Conservation (phyloP, 2,888 invertebrate species). For the Diaphora mendica region DNA sequence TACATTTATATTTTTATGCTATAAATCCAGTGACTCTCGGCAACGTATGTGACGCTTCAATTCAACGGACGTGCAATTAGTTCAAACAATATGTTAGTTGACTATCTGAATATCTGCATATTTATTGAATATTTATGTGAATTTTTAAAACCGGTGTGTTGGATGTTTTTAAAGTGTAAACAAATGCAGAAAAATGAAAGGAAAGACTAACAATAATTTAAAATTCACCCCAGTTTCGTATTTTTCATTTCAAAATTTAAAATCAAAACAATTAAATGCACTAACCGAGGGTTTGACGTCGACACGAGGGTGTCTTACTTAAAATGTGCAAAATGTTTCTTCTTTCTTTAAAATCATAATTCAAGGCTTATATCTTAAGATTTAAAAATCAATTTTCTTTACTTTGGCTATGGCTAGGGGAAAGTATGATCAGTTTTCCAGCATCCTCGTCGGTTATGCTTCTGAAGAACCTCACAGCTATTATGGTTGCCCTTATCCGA, state of each 20-base stretch:
- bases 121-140: slow-evolving; percentile 59
- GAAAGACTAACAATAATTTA: slow-evolving; percentile 50
- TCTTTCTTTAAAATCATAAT: slow-evolving; percentile 30
- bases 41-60: slow-evolving; percentile 57
- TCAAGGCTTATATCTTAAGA: slow-evolving; percentile 30
- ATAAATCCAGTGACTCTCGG: slow-evolving; percentile 58
- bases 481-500: slow-evolving; percentile 57
- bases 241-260: slow-evolving; percentile 72
- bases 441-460: slow-evolving; percentile 75
- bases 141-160: slow-evolving; percentile 37
- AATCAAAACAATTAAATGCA: slow-evolving; percentile 83
- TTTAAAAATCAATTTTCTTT: slow-evolving; percentile 55
- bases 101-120: slow-evolving; percentile 68
- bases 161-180: slow-evolving; percentile 35
- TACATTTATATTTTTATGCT: slow-evolving; percentile 41
- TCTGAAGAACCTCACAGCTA: slow-evolving; percentile 74
- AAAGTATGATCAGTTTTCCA: slow-evolving; percentile 68
- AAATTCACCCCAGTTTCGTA: slow-evolving; percentile 73
- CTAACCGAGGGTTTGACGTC: slow-evolving; percentile 70
- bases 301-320: slow-evolving; percentile 72
- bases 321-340: slow-evolving; percentile 66
- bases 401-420: slow-evolving; percentile 38
- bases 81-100: slow-evolving; percentile 60
- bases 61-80: slow-evolving; percentile 66
- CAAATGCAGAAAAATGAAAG: slow-evolving; percentile 30